Percentiles rank a stretch among this genome's conserved stretches.
Evolutionary conservation across 2,888 invertebrate species (phyloP).

Genomic region (Pristionchus arcanus): DNA sequence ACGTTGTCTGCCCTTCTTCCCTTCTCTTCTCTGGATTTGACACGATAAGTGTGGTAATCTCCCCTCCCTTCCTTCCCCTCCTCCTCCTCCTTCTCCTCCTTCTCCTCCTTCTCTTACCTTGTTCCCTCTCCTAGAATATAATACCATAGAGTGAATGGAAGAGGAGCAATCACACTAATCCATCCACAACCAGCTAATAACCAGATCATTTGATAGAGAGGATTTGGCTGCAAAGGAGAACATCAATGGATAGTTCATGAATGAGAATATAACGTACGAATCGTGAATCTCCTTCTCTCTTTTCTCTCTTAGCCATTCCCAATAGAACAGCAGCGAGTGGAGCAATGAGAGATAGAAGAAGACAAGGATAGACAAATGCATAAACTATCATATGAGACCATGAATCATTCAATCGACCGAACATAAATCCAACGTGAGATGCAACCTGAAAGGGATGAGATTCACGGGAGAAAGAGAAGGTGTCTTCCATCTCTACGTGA

Average conservation of each 20-base stretch:
- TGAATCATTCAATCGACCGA: constrained; percentile 76
- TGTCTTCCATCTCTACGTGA: neutral
- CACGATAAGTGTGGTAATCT: constrained; percentile 22
- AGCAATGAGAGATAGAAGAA: constrained; percentile 75
- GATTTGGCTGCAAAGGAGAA: constrained; percentile 71
- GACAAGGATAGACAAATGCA: constrained; percentile 77
- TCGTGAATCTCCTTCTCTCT: constrained; percentile 76
- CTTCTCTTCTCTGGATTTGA: constrained; percentile 12
- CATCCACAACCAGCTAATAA: constrained; percentile 76
- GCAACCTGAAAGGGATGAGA: constrained; percentile 68
- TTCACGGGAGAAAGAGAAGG: neutral
- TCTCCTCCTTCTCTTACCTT: constrained; percentile 60
- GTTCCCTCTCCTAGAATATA: constrained; percentile 76
- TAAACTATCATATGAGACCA: constrained; percentile 78
- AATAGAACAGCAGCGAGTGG: constrained; percentile 77
- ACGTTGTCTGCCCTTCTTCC: neutral
- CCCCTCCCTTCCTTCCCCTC: neutral
- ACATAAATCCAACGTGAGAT: constrained; percentile 79
- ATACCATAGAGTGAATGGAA: constrained; percentile 78
- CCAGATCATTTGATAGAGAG: constrained; percentile 79
- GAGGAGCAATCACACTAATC: constrained; percentile 75
- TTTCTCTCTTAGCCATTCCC: constrained; percentile 79
- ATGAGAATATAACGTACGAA: constrained; percentile 68
- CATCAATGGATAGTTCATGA: too few relatives aligned
- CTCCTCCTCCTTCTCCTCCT: neutral